Conservation (phyloP, 1,140 invertebrate genomes). For the Chlorops oryzae region DNA sequence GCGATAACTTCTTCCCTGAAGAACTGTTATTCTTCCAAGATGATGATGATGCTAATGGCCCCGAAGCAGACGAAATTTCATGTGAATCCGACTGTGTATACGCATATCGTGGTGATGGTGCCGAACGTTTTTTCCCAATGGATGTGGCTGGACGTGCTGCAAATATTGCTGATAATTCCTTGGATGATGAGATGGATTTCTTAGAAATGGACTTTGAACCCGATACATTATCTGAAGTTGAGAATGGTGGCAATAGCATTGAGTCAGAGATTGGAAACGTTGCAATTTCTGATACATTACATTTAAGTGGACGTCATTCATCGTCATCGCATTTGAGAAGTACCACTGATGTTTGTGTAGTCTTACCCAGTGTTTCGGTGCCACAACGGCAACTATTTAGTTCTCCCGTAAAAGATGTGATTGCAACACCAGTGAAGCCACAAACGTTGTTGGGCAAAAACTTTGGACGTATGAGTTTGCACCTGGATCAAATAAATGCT, state of each 20-base stretch:
- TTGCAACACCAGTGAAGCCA: constrained; percentile 28
- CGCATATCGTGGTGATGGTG: constrained; percentile 40
- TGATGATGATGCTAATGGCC: constrained; percentile 31
- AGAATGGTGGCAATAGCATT: constrained; percentile 19
- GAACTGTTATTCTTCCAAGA: constrained; percentile 25
- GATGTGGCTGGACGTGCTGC: constrained; percentile 22
- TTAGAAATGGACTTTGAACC: constrained; percentile 46
- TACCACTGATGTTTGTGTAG: constrained; percentile 10
- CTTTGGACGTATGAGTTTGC: constrained; percentile 36
- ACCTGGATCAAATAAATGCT: constrained; percentile 41
- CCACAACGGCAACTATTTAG: constrained; percentile 29
- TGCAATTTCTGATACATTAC: constrained; percentile 38
- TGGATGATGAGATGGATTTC: constrained; percentile 42
- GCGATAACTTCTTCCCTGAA: constrained; percentile 40
- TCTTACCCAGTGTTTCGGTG: neutral
- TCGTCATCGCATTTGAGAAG: neutral
- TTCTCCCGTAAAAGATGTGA: constrained; percentile 39
- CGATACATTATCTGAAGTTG: constrained; percentile 38
- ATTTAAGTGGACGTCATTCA: constrained; percentile 24
- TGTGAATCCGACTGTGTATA: constrained; percentile 43
- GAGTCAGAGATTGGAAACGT: constrained; percentile 20
- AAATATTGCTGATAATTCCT: constrained; percentile 12
- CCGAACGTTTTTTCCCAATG: constrained; percentile 25
- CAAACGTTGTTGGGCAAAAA: constrained; percentile 33
- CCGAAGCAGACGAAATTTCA: constrained; percentile 40